A percentile compares a stretch with the other conserved stretches of the same genome.
Evolutionary conservation across 2,797 vertebrate species (phyloP).

Genomic region (Malacoraja senta): DNA sequence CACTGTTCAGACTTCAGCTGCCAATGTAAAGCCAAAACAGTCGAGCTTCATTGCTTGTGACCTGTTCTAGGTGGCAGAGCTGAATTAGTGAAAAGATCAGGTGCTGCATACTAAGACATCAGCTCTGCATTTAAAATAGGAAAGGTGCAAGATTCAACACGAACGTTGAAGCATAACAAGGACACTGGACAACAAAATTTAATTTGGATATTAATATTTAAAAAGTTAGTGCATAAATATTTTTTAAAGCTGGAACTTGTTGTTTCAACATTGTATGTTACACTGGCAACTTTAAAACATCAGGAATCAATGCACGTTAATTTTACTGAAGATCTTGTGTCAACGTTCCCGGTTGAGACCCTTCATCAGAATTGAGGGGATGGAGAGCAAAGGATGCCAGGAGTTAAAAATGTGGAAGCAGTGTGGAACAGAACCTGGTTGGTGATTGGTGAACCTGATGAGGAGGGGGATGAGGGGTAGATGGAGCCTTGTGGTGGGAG

Average conservation of each 20-base stretch:
- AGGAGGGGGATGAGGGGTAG: too few species aligned
- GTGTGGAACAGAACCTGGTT: too few species aligned
- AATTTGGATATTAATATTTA: background rate
- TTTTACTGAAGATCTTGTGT: too few species aligned
- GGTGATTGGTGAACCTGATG: too few species aligned
- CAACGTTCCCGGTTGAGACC: too few species aligned
- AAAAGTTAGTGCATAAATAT: background rate
- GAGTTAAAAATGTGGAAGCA: too few species aligned
- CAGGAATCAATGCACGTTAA: background rate
- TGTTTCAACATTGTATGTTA: background rate
- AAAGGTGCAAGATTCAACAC: background rate
- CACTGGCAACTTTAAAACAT: background rate
- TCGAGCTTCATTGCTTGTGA: background rate
- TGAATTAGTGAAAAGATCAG: background rate
- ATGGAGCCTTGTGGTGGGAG: too few species aligned
- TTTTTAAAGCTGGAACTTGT: background rate
- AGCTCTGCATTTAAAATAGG: background rate
- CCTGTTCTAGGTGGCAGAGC: background rate
- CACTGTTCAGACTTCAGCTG: background rate
- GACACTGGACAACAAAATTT: background rate
- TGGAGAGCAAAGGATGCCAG: too few species aligned
- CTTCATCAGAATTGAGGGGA: too few species aligned
- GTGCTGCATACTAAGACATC: background rate
- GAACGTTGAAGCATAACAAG: background rate
- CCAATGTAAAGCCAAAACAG: background rate